These are phyloP conservation scores for Drosophila ananassae DNA, from an alignment of 1,140 invertebrate genomes.

Conservation along the genomic window DNA sequence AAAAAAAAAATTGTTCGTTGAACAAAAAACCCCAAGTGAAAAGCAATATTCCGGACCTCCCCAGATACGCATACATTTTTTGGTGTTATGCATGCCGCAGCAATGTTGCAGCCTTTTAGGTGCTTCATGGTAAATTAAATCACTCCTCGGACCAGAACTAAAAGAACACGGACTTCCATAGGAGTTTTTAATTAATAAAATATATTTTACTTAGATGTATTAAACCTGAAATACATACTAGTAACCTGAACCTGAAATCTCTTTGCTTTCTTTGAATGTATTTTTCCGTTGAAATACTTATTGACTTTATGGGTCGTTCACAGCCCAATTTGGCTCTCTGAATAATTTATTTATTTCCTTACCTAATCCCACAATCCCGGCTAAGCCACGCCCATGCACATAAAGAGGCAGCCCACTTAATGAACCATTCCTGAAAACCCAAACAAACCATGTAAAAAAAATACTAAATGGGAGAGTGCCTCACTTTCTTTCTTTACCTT, in stretches of 20 bases:
- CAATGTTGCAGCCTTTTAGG: conserved; percentile 70
- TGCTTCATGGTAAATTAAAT: conserved; percentile 21
- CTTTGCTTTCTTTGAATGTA: not conserved
- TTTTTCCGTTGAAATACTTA: not conserved
- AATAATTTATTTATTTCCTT: conserved; percentile 41
- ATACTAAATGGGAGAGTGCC: not conserved
- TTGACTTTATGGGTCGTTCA: conserved; percentile 18
- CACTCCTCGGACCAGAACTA: not conserved
- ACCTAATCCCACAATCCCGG: conserved; percentile 22
- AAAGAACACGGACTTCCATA: not conserved
- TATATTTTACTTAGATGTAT: not conserved
- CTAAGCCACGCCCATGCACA: conserved; percentile 21
- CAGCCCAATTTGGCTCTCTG: conserved; percentile 17
- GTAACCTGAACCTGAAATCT: too few species aligned
- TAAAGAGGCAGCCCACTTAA: conserved; percentile 64
- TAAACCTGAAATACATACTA: too few species aligned
- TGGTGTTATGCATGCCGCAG: conserved; percentile 35
- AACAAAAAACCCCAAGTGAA: conserved; percentile 24
- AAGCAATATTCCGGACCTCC: conserved; percentile 35
- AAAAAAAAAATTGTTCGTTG: conserved; percentile 9
- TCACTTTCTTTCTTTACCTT: too few species aligned
- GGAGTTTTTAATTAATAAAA: not conserved
- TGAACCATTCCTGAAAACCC: conserved; percentile 59
- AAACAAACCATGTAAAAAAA: conserved; percentile 19
- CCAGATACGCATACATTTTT: conserved; percentile 1